Conservation (phyloP, 1,140 invertebrate genomes). For the Lasioglossum baleicum region DNA sequence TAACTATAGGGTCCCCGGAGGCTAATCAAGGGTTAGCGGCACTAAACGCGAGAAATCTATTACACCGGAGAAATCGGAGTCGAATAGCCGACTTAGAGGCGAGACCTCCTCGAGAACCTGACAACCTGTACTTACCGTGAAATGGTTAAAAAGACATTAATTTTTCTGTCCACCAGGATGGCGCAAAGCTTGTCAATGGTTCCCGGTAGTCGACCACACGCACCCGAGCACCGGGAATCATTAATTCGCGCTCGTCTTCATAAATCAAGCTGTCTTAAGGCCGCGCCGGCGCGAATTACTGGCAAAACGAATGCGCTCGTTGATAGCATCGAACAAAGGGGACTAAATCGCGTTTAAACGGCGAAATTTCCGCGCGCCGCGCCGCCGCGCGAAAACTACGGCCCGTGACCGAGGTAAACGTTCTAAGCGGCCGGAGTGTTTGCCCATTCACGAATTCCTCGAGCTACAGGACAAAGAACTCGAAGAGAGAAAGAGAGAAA, state of each 20-base stretch:
- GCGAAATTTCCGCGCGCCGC: neutral
- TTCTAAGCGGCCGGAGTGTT: constrained; percentile 5
- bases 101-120: too few species aligned
- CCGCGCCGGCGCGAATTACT: neutral
- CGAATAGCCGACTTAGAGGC: too few species aligned
- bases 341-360: neutral
- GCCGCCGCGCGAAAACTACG: neutral
- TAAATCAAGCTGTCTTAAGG: neutral
- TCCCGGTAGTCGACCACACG: neutral
- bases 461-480: neutral
- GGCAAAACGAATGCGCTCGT: neutral
- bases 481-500: too few species aligned
- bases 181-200: neutral
- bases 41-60: too few species aligned
- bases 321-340: neutral
- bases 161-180: neutral
- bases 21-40: too few species aligned
- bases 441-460: constrained; percentile 31
- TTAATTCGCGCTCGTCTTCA: neutral
- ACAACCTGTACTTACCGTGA: too few species aligned
- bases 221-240: neutral
- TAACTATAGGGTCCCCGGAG: too few species aligned
- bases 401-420: constrained; percentile 2
- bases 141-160: too few species aligned
- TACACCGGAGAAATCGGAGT: too few species aligned